Evolutionary conservation across 2,888 invertebrate genomes (phyloP), one percentile per base, ranked within the genome.

Genomic region (Axea sp.): DNA sequence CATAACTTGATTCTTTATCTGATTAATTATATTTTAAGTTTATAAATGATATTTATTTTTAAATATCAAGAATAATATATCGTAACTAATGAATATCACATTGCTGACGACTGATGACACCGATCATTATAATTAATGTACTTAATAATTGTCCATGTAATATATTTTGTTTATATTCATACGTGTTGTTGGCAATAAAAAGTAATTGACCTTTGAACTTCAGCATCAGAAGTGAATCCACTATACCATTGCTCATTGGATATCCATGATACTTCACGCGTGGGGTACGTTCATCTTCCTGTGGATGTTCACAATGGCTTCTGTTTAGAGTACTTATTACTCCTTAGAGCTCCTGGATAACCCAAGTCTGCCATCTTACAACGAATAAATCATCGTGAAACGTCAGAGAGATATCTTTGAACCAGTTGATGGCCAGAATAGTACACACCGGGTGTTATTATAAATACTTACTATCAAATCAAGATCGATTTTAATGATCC

Each of bases 311-410:
- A 87, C 86, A 87, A 87, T 86, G 84, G 86, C 86, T 86, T 85
- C 85, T 86, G 85, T 85, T 85, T 85, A 84, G 83, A 85, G 83
- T 83, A 84, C 83, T 84, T 84, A 84, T 79, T 73, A 80, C 77
- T 74, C 69, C 73, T 76, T 71, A 57, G 59, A 49, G 77, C 76
- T 76, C 75, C 78, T 53, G 76, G 73, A 80, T 82, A 82, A 82
- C 82, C 81, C 82, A 83, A 82, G 83, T 81, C 84, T 79, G 82
- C 83, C 85, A 86, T 86, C 85, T 85, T 85, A 84, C 80, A 82
- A 81, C 83, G 83, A 86, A 87, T 87, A 87, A 87, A 87, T 87
- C 87, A 87, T 87, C 85, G 82, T 82, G 78, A 82, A 79, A 83
- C 83, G 83, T 84, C 83, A 78, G 81, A 37, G 77, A 86, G 86